Base-by-base conservation (phyloP, 2,888 invertebrate species). In the Heliothis peltigera region DNA sequence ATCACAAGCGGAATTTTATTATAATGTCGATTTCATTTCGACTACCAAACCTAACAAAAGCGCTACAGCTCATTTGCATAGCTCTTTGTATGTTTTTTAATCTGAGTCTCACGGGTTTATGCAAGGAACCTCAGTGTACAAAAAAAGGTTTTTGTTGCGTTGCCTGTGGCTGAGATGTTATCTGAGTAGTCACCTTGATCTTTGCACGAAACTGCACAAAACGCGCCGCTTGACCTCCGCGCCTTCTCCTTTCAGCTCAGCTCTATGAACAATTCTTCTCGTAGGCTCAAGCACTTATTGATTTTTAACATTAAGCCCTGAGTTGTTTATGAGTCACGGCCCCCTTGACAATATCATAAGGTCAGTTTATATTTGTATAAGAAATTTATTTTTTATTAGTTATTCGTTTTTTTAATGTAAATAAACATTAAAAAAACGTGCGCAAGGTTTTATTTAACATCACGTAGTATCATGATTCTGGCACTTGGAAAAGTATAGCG, bases 111-210 rank as follows among this genome's bases (percentile, higher is more conserved):
- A 66, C 49, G 48, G 43, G 49, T 63, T 65, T 61, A 54, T 52
- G 49, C 67, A 63, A 67, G 58, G 73, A 76, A 73, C 70, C 68
- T 32, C 35, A 70, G 73, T 64, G 61, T 48, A 56, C 39, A 62
- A 65, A 4, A 66, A 70, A 70, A 74, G 77, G 70, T 80, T 78
- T 76, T 75, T 72, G 70, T 72, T 66, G 60, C 67, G 64, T 66
- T 64, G 77, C 70, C 55, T 61, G 77, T 72, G 75, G 72, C 70
- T 39, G 35, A 63, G 81, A 86, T 85, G 77, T 74, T 85, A 87
- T 89, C 83, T 84, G 77, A 75, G 76, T 71, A 78, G 65, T 88
- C 82, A 86, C 92, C 92, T 92, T 92, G 91, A 92, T 90, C 91
- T 92, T 91, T 91, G 71, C 67, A 71, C 70, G 67, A 78, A 86